Percentiles rank a stretch among this genome's conserved stretches.
phyloP scores from a whole-genome alignment of 1,140 invertebrate genomes.

The Plodia interpunctella region DNA sequence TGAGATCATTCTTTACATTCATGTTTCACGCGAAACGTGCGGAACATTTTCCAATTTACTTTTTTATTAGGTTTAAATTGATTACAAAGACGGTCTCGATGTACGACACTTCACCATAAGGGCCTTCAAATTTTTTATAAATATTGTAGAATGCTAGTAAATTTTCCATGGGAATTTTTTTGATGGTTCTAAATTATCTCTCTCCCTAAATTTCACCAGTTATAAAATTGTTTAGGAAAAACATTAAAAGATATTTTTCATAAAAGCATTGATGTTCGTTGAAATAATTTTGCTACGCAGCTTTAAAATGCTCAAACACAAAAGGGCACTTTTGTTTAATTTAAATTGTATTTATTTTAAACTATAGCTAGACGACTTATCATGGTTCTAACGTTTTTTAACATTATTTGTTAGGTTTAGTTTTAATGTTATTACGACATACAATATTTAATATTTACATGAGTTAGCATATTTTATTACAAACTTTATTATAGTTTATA shows the following conservation, averaged over 20 bases:
- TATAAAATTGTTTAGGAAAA: background rate
- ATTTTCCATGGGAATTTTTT: slow-evolving; percentile 11
- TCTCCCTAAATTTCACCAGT: background rate
- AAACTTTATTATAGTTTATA: slow-evolving; percentile 65
- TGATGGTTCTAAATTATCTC: background rate
- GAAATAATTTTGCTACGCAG: slow-evolving; percentile 32
- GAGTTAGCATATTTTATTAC: slow-evolving; percentile 64
- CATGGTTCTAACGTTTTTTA: slow-evolving; percentile 51
- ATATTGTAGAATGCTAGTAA: slow-evolving; percentile 38
- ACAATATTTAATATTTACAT: slow-evolving; percentile 60
- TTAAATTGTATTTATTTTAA: slow-evolving; percentile 53
- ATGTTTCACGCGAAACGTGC: background rate
- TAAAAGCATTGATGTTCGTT: slow-evolving; percentile 25
- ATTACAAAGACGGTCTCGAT: slow-evolving; percentile 15
- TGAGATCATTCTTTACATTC: background rate
- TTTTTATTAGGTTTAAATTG: background rate
- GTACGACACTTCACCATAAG: slow-evolving; percentile 31
- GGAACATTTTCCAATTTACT: slow-evolving; percentile 12
- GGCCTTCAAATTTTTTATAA: slow-evolving; percentile 43
- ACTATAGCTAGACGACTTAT: slow-evolving; percentile 32
- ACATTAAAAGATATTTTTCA: background rate
- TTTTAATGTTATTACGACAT: slow-evolving; percentile 43
- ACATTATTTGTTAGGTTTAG: slow-evolving; percentile 40
- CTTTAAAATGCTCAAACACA: slow-evolving; percentile 53
- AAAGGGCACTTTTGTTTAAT: slow-evolving; percentile 34